phyloP scores from a whole-genome alignment of 35 echinoderm and acorn worm genomes.

The Diadema setosum region DNA sequence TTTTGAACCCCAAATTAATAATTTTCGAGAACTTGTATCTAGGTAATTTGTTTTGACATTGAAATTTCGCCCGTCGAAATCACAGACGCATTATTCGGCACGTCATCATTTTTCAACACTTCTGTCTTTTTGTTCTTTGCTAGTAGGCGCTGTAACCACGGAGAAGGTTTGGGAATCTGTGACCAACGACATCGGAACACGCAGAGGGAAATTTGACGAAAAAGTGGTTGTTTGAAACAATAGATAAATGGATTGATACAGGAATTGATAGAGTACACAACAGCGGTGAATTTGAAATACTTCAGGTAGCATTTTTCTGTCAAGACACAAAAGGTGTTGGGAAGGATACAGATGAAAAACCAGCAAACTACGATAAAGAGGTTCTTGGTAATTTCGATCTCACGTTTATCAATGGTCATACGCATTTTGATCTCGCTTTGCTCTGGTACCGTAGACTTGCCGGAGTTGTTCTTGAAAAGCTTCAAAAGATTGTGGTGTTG shows the following conservation, averaged over 20 bases:
- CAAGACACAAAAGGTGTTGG: background rate
- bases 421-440: too few relatives aligned
- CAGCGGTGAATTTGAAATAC: background rate
- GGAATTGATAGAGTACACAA: background rate
- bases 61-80: too few relatives aligned
- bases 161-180: background rate
- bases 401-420: background rate
- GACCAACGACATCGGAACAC: conserved; percentile 10
- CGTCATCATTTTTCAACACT: too few relatives aligned
- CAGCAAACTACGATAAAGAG: background rate
- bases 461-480: background rate
- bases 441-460: too few relatives aligned
- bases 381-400: conserved; percentile 18
- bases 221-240: conserved; percentile 10
- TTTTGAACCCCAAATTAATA: too few relatives aligned
- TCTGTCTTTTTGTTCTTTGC: too few relatives aligned
- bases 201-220: background rate
- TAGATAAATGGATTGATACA: conserved; percentile 14
- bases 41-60: too few relatives aligned
- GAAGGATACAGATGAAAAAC: background rate
- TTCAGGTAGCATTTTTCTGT: background rate
- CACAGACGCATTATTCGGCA: too few relatives aligned
- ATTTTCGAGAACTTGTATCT: too few relatives aligned
- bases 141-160: background rate
- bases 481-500: background rate